phyloP scores from a whole-genome alignment of 2,888 invertebrate genomes.

The Rotaria socialis region DNA sequence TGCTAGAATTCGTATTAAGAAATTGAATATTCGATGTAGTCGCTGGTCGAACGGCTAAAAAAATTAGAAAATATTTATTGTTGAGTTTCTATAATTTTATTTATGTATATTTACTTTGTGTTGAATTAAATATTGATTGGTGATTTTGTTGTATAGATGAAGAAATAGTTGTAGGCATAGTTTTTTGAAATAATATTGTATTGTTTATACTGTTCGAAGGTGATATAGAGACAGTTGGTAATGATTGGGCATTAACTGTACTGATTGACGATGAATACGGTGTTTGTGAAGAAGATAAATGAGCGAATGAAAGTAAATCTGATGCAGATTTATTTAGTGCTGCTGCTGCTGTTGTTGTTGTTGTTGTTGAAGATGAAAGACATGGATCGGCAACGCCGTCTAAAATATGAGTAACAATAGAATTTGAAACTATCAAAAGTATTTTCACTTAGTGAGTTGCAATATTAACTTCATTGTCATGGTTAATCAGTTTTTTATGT shows the following conservation, averaged over 20 bases:
- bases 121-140: neutral
- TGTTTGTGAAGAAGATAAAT: neutral
- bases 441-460: too few species aligned
- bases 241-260: slow-evolving; percentile 29
- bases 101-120: neutral
- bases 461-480: too few species aligned
- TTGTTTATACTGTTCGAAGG: slow-evolving; percentile 37
- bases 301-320: neutral
- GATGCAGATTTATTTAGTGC: neutral
- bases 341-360: too few species aligned
- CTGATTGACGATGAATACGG: neutral
- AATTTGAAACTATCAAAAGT: too few species aligned
- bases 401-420: neutral
- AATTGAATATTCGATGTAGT: slow-evolving; percentile 7
- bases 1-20: neutral
- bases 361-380: neutral
- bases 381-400: neutral
- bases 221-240: neutral
- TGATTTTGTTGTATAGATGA: neutral
- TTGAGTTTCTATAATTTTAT: too few species aligned
- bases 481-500: too few species aligned
- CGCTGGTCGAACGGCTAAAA: slow-evolving; percentile 19
- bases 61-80: too few species aligned
- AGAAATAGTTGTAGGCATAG: neutral
- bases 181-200: neutral